These are phyloP conservation scores for Gymnodraco acuticeps DNA, from an alignment of 2,797 vertebrate genomes.

Conservation along the genomic window DNA sequence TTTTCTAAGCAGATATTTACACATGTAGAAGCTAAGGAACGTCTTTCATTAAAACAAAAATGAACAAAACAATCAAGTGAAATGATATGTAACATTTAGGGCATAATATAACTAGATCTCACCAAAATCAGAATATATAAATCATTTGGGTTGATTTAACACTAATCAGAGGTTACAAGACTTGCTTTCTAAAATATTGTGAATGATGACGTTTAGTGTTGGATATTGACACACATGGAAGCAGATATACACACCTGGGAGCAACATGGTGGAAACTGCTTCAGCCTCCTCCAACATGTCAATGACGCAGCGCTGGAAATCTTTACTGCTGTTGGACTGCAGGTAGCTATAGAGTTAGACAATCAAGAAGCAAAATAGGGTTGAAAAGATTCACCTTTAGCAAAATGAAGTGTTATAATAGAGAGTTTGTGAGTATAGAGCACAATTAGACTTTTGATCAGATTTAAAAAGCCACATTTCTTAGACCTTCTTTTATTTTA, in stretches of 20 bases:
- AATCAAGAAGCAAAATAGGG: neutral
- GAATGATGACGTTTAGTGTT: neutral
- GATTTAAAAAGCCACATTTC: neutral
- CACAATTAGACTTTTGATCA: neutral
- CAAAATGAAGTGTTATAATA: neutral
- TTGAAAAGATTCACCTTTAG: neutral
- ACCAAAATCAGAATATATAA: neutral
- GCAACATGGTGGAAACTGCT: slow-evolving; percentile 92
- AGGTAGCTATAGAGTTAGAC: slow-evolving; percentile 84
- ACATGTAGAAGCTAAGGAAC: neutral
- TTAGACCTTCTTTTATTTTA: neutral
- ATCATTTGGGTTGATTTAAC: neutral
- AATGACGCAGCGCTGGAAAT: slow-evolving; percentile 91
- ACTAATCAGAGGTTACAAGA: neutral
- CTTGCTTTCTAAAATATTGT: neutral
- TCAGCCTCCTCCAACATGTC: slow-evolving; percentile 93
- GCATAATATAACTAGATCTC: neutral
- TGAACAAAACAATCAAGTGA: neutral
- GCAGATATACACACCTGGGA: slow-evolving; percentile 84
- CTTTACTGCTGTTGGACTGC: slow-evolving; percentile 91
- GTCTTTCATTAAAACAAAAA: too few relatives aligned
- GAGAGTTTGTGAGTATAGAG: neutral
- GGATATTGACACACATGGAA: neutral
- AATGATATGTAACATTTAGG: neutral
- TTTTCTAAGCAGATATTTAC: neutral